Evolutionary conservation across 1,140 invertebrate genomes (phyloP).

Genomic region (Drosophila prosaltans): DNA sequence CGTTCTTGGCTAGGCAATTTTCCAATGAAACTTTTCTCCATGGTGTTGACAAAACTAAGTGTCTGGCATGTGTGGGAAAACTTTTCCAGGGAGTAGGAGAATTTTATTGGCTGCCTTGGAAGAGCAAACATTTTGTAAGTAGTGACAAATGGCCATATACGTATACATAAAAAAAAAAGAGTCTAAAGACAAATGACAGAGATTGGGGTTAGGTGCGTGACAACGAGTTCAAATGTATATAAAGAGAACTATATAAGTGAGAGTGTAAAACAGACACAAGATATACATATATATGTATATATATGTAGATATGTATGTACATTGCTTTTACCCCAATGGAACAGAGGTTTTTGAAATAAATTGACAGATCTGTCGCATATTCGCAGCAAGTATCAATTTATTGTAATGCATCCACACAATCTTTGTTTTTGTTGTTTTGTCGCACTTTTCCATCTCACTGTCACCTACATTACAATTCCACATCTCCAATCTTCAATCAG

Average conservation of each 20-base stretch:
- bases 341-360: not conserved
- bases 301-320: not conserved
- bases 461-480: not conserved
- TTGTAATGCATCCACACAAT: not conserved
- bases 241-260: not conserved
- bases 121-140: conserved; percentile 27
- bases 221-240: not conserved
- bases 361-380: not conserved
- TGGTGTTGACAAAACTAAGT: conserved; percentile 44
- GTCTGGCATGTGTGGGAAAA: conserved; percentile 27
- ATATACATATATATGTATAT: too few relatives aligned
- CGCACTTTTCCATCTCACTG: not conserved
- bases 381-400: not conserved
- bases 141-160: conserved; percentile 51
- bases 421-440: not conserved
- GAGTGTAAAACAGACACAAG: not conserved
- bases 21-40: conserved; percentile 48
- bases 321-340: not conserved
- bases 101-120: not conserved
- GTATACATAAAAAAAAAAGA: conserved; percentile 62
- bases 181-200: not conserved
- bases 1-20: conserved; percentile 48
- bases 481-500: not conserved
- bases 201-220: conserved; percentile 23
- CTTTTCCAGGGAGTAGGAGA: conserved; percentile 15